Evolutionary conservation across 37 sponge, comb jelly and placozoan species (phyloP).

Genomic region (Ianthella basta): DNA sequence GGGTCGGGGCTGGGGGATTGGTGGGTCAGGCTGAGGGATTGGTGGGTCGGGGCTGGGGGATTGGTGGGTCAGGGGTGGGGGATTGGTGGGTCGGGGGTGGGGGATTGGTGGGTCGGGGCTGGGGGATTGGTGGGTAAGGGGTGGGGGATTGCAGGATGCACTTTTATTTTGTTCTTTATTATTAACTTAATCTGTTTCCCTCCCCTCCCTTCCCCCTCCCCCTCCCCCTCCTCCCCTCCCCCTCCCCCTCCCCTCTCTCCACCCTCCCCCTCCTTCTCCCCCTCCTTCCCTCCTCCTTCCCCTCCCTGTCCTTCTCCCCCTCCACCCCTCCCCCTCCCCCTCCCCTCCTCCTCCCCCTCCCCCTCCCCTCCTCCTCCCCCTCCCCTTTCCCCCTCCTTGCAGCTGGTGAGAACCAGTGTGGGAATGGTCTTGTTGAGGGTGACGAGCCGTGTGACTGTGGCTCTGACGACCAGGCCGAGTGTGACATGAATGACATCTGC

Average conservation of each 20-base stretch:
- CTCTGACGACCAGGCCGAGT: slow-evolving; percentile 47
- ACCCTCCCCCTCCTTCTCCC: no score
- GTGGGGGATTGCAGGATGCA: slow-evolving; percentile 4
- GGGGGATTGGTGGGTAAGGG: background rate
- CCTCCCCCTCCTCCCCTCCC: no score
- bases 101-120: background rate
- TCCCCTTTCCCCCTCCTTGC: background rate
- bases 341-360: background rate
- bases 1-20: background rate
- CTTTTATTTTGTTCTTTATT: no score
- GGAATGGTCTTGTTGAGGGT: slow-evolving; percentile 80
- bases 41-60: slow-evolving; percentile 1
- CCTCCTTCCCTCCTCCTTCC: no score
- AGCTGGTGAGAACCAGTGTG: slow-evolving; percentile 67
- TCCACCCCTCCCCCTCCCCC: background rate
- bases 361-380: background rate
- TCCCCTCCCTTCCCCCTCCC: no score
- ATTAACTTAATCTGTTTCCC: no score
- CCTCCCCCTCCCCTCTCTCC: no score
- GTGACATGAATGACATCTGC: background rate
- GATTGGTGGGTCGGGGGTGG: slow-evolving; percentile 5
- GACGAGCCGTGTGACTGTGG: slow-evolving; percentile 52
- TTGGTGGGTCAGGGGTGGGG: slow-evolving; percentile 55
- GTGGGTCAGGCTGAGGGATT: slow-evolving; percentile 56
- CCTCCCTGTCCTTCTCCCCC: no score